Conservation (phyloP, 2,888 invertebrate genomes). For the Leptura quadrifasciata region DNA sequence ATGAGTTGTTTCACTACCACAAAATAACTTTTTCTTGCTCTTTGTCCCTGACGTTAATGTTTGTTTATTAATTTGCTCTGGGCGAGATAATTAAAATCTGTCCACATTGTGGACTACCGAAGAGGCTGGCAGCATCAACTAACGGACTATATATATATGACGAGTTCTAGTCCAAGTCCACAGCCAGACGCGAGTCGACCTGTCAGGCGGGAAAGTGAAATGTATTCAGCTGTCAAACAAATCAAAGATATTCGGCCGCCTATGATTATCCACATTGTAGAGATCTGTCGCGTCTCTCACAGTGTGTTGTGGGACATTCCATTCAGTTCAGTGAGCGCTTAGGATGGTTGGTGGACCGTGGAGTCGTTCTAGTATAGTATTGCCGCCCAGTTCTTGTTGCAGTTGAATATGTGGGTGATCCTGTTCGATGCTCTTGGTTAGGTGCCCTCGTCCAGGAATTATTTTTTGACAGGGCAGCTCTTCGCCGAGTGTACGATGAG, state of each 20-base stretch:
- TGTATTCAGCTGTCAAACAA: neutral
- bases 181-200: neutral
- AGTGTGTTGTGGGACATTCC: neutral
- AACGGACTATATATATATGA: neutral
- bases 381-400: slow-evolving; percentile 15
- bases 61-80: too few species aligned
- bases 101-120: too few species aligned
- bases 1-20: too few species aligned
- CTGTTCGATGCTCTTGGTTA: slow-evolving; percentile 19
- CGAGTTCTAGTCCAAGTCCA: neutral
- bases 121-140: too few species aligned
- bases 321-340: neutral
- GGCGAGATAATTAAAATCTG: too few species aligned
- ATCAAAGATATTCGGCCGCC: neutral
- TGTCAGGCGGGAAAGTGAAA: neutral
- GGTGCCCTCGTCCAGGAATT: neutral
- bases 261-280: slow-evolving; percentile 8
- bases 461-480: neutral
- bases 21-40: too few species aligned
- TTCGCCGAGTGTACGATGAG: too few species aligned
- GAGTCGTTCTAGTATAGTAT: neutral
- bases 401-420: slow-evolving; percentile 31
- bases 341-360: neutral
- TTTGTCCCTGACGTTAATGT: too few species aligned
- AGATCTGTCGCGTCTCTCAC: neutral